These are phyloP conservation scores for Zaprionus obscuricornis DNA, from an alignment of 2,888 invertebrate genomes.

Conservation along the genomic window DNA sequence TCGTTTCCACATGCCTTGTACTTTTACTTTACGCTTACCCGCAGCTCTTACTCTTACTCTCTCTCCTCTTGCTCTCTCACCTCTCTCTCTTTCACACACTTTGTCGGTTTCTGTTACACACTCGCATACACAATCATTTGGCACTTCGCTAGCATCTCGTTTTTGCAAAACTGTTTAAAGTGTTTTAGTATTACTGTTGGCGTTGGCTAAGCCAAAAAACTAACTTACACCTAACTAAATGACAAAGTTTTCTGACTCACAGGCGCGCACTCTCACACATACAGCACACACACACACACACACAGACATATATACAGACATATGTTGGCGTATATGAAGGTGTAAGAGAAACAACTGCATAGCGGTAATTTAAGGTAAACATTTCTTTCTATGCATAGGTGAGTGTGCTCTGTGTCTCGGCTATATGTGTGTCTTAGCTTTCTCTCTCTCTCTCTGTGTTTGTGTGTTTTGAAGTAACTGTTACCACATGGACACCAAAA, in stretches of 20 bases:
- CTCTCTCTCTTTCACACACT: neutral
- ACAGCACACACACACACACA: slow-evolving; percentile 7
- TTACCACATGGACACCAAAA: slow-evolving; percentile 56
- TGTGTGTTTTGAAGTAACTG: slow-evolving; percentile 34
- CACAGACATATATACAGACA: neutral
- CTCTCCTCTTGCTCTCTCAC: neutral
- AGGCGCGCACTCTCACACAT: slow-evolving; percentile 21
- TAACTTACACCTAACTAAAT: slow-evolving; percentile 77
- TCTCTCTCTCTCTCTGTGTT: slow-evolving; percentile 4
- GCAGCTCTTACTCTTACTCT: neutral
- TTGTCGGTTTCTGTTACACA: neutral
- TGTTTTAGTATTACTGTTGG: slow-evolving; percentile 71
- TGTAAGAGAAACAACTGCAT: slow-evolving; percentile 22
- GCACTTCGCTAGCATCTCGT: slow-evolving; percentile 3
- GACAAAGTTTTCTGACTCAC: slow-evolving; percentile 67
- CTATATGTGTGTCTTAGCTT: slow-evolving; percentile 7
- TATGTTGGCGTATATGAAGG: neutral
- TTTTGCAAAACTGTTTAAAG: slow-evolving; percentile 64
- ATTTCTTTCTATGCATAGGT: slow-evolving; percentile 65
- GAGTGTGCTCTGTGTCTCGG: slow-evolving; percentile 5
- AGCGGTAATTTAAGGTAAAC: slow-evolving; percentile 71
- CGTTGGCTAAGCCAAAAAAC: slow-evolving; percentile 73
- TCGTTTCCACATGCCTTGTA: slow-evolving; percentile 32
- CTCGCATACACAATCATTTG: too few species aligned
- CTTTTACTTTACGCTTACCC: too few species aligned